Evolutionary conservation across 1,140 invertebrate genomes (phyloP).

Genomic region (Aphidius ervi): DNA sequence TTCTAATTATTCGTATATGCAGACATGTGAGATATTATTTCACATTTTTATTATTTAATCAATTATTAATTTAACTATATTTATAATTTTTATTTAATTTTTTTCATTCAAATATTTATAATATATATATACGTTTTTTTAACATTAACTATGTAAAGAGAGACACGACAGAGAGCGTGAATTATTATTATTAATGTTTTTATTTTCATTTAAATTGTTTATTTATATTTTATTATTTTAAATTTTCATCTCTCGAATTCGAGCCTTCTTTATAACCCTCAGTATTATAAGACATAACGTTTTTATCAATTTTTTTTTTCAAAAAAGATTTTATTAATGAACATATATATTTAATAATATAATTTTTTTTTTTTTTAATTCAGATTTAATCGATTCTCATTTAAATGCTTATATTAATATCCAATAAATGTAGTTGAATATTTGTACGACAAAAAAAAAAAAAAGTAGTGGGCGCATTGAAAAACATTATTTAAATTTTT

Average conservation of each 20-base stretch:
- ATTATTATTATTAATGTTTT: constrained; percentile 23
- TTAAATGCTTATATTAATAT: too few species aligned
- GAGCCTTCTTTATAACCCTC: background rate
- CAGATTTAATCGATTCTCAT: too few species aligned
- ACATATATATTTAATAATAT: background rate
- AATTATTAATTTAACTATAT: constrained; percentile 22
- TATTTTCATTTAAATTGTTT: background rate
- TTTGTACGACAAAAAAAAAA: too few species aligned
- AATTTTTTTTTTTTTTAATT: too few species aligned
- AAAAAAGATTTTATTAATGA: background rate
- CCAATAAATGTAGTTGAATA: too few species aligned
- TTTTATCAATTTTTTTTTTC: background rate
- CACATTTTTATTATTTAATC: constrained; percentile 2
- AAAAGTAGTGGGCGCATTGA: too few species aligned
- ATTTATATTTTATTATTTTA: constrained; percentile 9
- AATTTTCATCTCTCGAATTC: background rate
- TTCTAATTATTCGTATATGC: constrained; percentile 7
- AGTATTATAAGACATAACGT: too few species aligned
- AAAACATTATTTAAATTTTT: too few species aligned
- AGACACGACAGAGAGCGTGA: constrained; percentile 40
- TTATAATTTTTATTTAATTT: constrained; percentile 26
- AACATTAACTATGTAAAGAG: constrained; percentile 44
- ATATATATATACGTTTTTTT: constrained; percentile 26
- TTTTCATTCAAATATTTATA: constrained; percentile 30
- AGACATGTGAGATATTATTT: constrained; percentile 3